Conservation (phyloP, 1,140 invertebrate genomes). For the Lepidurus arcticus region DNA sequence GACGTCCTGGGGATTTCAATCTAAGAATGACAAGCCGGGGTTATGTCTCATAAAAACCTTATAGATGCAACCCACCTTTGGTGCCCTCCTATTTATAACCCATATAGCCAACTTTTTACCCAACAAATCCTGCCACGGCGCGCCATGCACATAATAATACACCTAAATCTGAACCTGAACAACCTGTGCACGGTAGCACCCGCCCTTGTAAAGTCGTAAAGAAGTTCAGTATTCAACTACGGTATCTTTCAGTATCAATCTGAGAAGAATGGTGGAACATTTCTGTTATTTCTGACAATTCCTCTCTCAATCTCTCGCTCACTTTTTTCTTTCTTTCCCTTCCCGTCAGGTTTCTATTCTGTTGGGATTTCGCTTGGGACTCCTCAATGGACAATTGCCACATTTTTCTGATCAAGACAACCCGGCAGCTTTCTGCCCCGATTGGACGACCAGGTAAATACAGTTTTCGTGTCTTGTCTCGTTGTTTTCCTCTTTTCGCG, state of each 20-base stretch:
- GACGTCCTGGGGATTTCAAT: constrained; percentile 14
- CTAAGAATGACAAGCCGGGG: constrained; percentile 10
- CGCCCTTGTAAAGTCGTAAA: constrained; percentile 8
- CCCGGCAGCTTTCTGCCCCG: constrained; percentile 70
- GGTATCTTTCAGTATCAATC: neutral
- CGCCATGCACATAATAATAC: too few species aligned
- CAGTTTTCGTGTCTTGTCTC: neutral
- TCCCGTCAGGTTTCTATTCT: constrained; percentile 51
- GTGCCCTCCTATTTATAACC: neutral
- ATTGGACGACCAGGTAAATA: constrained; percentile 58
- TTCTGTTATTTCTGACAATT: constrained; percentile 12
- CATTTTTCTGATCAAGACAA: constrained; percentile 78
- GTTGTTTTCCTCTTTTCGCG: neutral
- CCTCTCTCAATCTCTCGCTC: neutral
- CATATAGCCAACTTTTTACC: neutral
- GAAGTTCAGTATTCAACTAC: neutral
- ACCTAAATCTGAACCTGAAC: too few species aligned
- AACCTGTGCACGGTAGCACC: neutral
- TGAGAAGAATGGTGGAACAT: neutral
- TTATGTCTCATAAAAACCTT: constrained; percentile 4
- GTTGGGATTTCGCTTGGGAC: constrained; percentile 57
- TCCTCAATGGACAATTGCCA: constrained; percentile 68
- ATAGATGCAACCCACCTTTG: neutral
- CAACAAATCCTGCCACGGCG: too few species aligned
- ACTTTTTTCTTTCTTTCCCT: neutral